Base-by-base conservation (phyloP, 2,113 vertebrate species). In the Orientallactaga bullata region DNA sequence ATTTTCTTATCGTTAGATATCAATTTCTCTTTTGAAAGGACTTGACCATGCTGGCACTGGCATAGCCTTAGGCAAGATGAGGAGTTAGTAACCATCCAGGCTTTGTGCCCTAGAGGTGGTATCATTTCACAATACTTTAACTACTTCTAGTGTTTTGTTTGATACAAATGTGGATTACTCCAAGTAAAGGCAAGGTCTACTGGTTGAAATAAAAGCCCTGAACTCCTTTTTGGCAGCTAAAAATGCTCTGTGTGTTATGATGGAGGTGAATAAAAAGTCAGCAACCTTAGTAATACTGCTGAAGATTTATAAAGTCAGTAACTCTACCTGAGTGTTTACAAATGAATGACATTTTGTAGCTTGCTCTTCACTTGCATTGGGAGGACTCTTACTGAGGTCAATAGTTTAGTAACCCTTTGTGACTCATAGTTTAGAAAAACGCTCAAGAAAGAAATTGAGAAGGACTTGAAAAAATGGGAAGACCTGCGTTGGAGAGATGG, bases 61-160 rank as follows among this genome's bases (percentile, higher is more conserved):
- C 12, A 37, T 32, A 58, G 78, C 63, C 21, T 11, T 47, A 2
- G 79, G 55, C 6, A 81, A 24, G 68, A 32, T 37, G n/a, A 17
- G n/a, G 55, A 68, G 21, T 30, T 55, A 37, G 23, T 42, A 63
- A 8, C 71, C 55, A 73, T 51, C 21, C n/a, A 69, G 55, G 65
- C 4, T 79, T 17, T 79, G 20, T 32, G 35, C 17, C 51, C 6
- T 39, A 1, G 1, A 24, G 16, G 55, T 32, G 83, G 13, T 55
- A 35, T 71, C 73, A 89, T 73, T 89, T 92, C 20, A 5, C 63
- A 63, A 26, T 89, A n/a, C 65, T 66, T 39, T 84, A 89, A n/a
- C 74, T 18, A 32, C n/a, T 68, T 89, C 26, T 72, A 5, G 51
- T 30, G 9, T 23, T 89, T 89, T 69, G 11, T 77, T 68, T 86